phyloP scores from a whole-genome alignment of 2,797 vertebrate species.

The Phyllotis vaccarum region DNA sequence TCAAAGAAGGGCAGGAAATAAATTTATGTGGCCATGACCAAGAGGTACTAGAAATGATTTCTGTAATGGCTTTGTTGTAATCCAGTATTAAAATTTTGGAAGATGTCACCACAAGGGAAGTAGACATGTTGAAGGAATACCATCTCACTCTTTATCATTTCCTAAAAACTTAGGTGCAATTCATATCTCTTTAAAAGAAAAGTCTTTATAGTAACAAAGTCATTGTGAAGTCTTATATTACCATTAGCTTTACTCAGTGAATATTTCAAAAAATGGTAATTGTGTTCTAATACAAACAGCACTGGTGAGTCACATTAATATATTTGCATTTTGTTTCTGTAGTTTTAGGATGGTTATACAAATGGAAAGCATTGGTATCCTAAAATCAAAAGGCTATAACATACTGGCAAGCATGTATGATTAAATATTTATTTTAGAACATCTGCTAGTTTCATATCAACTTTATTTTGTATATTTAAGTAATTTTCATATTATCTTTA shows the following conservation, averaged over 20 bases:
- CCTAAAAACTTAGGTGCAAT: background rate
- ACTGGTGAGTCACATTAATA: background rate
- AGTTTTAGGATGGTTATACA: background rate
- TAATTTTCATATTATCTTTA: background rate
- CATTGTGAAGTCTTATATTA: background rate
- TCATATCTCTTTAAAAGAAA: background rate
- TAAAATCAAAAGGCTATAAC: no score
- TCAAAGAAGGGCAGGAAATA: background rate
- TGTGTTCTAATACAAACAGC: background rate
- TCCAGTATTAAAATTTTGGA: background rate
- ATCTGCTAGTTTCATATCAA: background rate
- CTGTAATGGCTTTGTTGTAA: background rate
- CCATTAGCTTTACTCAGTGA: background rate
- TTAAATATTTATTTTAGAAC: background rate
- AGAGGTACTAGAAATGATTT: background rate
- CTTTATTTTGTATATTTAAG: background rate
- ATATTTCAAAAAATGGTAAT: background rate
- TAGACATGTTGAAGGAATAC: background rate
- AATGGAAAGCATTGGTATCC: no score
- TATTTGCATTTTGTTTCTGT: background rate
- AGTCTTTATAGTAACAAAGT: background rate
- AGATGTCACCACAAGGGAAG: background rate
- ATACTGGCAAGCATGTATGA: background rate
- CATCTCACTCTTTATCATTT: background rate
- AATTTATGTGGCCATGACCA: background rate